A percentile compares a stretch with the other conserved stretches of the same genome.
These are phyloP conservation scores for Cheilosia soror DNA, from an alignment of 2,888 invertebrate genomes.

Conservation along the genomic window DNA sequence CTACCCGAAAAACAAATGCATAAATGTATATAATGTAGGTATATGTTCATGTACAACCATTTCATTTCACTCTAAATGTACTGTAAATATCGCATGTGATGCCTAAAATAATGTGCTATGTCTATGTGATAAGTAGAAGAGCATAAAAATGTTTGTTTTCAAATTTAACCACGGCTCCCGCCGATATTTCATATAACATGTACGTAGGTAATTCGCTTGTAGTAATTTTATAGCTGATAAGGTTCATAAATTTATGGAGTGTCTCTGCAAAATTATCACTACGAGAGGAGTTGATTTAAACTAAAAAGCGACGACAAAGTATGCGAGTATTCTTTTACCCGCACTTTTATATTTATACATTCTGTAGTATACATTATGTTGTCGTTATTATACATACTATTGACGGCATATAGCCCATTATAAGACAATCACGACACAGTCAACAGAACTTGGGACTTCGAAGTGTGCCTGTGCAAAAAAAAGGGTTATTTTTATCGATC, in stretches of 20 bases:
- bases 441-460: constrained; percentile 32
- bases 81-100: constrained; percentile 51
- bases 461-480: constrained; percentile 9
- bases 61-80: constrained; percentile 55
- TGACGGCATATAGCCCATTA: constrained; percentile 42
- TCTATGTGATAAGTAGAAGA: constrained; percentile 31
- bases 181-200: constrained; percentile 24
- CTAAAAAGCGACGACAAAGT: constrained; percentile 36
- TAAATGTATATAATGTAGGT: not conserved
- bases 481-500: constrained; percentile 61
- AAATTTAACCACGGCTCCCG: constrained; percentile 34
- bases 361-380: too few relatives aligned
- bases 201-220: constrained; percentile 33
- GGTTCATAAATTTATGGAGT: constrained; percentile 67
- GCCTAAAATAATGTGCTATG: constrained; percentile 36
- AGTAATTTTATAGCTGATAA: constrained; percentile 68
- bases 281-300: constrained; percentile 22
- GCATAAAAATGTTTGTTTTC: constrained; percentile 54
- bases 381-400: constrained; percentile 3
- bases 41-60: constrained; percentile 30
- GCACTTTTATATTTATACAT: not conserved
- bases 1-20: constrained; percentile 4
- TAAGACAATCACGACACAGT: constrained; percentile 59
- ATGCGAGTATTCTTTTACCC: constrained; percentile 11
- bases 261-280: constrained; percentile 56